A percentile compares a stretch with the other conserved stretches of the same genome.
Evolutionary conservation across 2,797 vertebrate species (phyloP).

Genomic region (Coilia nasus): DNA sequence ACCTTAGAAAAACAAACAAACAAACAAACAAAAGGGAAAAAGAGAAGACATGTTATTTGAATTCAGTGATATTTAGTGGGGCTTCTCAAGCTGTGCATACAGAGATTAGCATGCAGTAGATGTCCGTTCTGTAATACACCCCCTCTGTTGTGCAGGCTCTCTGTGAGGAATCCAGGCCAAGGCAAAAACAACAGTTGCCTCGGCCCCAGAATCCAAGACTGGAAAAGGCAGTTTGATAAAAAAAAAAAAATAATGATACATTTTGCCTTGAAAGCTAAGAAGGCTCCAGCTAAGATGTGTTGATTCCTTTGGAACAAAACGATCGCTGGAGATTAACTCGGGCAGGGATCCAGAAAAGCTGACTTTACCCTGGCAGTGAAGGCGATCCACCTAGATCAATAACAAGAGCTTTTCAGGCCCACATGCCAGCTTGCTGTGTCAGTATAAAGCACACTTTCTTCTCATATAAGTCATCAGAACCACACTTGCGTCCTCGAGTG

Average conservation of each 20-base stretch:
- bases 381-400: constrained; percentile 1
- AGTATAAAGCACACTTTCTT: neutral
- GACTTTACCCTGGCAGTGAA: neutral
- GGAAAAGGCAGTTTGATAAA: neutral
- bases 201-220: neutral
- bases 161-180: neutral
- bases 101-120: constrained; percentile 1
- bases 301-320: constrained; percentile 14
- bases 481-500: neutral
- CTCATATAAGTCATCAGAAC: neutral
- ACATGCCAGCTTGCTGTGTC: neutral
- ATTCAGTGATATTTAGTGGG: neutral
- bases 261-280: constrained; percentile 5
- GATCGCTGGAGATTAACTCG: constrained; percentile 1
- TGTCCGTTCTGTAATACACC: neutral
- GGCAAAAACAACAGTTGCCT: neutral
- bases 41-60: neutral
- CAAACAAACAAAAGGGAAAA: neutral
- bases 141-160: neutral
- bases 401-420: neutral
- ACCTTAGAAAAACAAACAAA: neutral
- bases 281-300: neutral
- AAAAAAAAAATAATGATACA: neutral
- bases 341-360: neutral
- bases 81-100: neutral